Evolutionary conservation across 2,888 invertebrate genomes (phyloP).

Genomic region (Brenthis daphne): DNA sequence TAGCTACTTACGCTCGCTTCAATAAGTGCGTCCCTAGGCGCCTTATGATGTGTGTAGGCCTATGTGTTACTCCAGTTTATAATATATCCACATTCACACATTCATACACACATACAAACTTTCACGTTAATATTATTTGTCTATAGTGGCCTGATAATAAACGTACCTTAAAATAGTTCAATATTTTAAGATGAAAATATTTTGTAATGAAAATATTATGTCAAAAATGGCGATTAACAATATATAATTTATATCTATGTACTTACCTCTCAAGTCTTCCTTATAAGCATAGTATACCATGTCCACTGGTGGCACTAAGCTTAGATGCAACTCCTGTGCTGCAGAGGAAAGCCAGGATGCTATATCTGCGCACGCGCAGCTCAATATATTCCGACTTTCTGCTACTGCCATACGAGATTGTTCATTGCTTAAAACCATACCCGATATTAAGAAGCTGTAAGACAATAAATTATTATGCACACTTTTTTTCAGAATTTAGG

Average conservation of each 20-base stretch:
- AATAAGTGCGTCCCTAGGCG: too few species aligned
- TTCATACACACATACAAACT: too few species aligned
- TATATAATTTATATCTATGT: background rate
- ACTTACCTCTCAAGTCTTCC: constrained; percentile 65
- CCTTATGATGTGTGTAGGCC: too few species aligned
- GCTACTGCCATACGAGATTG: constrained; percentile 62
- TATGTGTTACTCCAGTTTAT: too few species aligned
- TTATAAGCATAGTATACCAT: constrained; percentile 68
- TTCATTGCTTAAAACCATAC: constrained; percentile 74
- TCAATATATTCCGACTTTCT: constrained; percentile 60
- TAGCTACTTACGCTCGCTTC: too few species aligned
- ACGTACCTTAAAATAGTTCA: too few species aligned
- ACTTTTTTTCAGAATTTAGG: background rate
- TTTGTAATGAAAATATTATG: too few species aligned
- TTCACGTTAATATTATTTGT: too few species aligned
- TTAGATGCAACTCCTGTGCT: constrained; percentile 68
- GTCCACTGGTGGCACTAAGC: constrained; percentile 69
- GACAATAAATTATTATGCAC: background rate
- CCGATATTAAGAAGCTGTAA: constrained; percentile 63
- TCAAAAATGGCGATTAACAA: too few species aligned
- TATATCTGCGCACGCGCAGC: constrained; percentile 69
- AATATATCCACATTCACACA: too few species aligned
- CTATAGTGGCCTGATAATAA: too few species aligned
- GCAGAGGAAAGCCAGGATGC: constrained; percentile 68
- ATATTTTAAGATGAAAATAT: too few species aligned